Evolutionary conservation across 2,113 vertebrate genomes (phyloP).

Genomic region (Aramus guarauna): DNA sequence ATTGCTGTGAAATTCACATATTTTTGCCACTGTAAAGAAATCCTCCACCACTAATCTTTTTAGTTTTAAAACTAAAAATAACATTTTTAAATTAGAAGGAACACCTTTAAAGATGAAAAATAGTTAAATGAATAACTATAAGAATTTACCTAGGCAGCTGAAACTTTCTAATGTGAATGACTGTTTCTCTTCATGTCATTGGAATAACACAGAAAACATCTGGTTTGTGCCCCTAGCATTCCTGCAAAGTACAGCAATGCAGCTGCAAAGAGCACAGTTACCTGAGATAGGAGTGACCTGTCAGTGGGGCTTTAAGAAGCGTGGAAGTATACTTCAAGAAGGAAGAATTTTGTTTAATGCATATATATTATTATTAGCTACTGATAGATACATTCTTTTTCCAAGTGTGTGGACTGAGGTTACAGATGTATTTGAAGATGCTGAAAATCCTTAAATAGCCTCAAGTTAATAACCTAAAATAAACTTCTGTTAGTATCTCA

Average conservation of each 20-base stretch:
- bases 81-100: neutral
- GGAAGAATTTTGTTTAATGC: neutral
- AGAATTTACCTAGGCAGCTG: neutral
- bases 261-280: neutral
- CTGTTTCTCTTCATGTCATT: neutral
- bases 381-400: neutral
- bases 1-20: neutral
- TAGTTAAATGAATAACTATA: neutral
- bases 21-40: neutral
- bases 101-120: neutral
- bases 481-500: neutral
- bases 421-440: neutral
- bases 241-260: neutral
- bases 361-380: neutral
- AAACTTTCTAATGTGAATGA: neutral
- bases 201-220: neutral
- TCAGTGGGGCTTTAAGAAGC: neutral
- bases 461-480: neutral
- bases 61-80: neutral
- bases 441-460: neutral
- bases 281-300: neutral
- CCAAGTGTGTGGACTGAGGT: neutral
- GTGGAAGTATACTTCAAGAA: neutral
- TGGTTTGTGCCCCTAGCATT: neutral
- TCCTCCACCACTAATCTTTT: neutral